Base-by-base conservation (phyloP, 1,140 invertebrate species). In the Asbolus verrucosus region DNA sequence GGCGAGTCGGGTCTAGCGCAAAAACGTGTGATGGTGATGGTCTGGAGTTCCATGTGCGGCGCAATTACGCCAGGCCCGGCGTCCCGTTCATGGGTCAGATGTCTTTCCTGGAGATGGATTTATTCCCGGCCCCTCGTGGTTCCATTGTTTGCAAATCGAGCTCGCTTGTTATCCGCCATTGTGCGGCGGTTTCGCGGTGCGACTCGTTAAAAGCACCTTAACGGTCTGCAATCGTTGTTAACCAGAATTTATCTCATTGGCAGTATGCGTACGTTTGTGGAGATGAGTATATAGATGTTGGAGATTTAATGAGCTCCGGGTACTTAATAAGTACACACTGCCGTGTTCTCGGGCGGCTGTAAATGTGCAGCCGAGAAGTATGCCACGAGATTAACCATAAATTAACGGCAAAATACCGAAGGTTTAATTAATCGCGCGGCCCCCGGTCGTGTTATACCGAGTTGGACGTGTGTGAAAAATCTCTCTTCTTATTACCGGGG, bases 81-180 rank as follows among this genome's bases (percentile, higher is more conserved):
- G 46, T 70, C 65, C 69, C 72, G 72, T 73, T 73, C 69, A 54
- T 67, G 72, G 72, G 72, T 73, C 69, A 73, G 38, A 73, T 70
- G 69, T 73, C 72, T 54, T 54, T 72, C 65, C 66, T 63, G 54
- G 46, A 67, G 69, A 67, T 71, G 65, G 70, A 74, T 72, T 74
- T 74, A 74, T 74, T 65, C 38, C 27, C 24, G 70, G 24, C 60
- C 69, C 66, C 59, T 69, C 30, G 68, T 66, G 72, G 69, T 70
- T 54, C 68, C 68, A 74, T 74, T 74, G 72, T 74, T 74, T 74
- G 72, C 70, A 74, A 74, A 74, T 70, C 65, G 54, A 61, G 65
- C 54, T 69, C 38, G 65, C 70, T 72, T 72, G 70, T 72, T 72
- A 72, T 33, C 65, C 70, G 19, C 65, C 66, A 72, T 72, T 72